phyloP scores from a whole-genome alignment of 2,113 vertebrate genomes.

The Nerophis lumbriciformis region DNA sequence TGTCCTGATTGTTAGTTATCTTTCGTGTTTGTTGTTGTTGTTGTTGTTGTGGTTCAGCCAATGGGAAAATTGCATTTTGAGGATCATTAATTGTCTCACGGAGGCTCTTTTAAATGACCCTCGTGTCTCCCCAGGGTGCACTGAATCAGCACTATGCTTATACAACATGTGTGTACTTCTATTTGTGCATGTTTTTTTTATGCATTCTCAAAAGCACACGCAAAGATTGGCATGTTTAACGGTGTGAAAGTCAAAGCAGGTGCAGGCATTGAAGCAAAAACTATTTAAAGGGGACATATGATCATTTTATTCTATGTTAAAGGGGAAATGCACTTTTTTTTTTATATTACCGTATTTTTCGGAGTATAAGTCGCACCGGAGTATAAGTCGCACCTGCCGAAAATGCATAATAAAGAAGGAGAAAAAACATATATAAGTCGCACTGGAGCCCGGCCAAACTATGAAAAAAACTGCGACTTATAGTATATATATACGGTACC shows the following conservation, averaged over 20 bases:
- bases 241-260: constrained; percentile 36
- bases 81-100: constrained; percentile 60
- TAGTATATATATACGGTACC: too few species aligned
- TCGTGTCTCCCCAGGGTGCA: constrained; percentile 1
- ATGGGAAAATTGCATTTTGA: constrained; percentile 58
- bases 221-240: constrained; percentile 43
- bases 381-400: too few species aligned
- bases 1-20: constrained; percentile 56
- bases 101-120: constrained; percentile 43
- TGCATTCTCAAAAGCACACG: constrained; percentile 32
- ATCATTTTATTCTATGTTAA: too few species aligned
- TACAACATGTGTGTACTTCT: constrained; percentile 9
- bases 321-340: too few species aligned
- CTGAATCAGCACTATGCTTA: constrained; percentile 18
- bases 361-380: too few species aligned
- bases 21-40: constrained; percentile 55
- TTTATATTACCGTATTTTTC: too few species aligned
- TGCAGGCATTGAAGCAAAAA: constrained; percentile 40
- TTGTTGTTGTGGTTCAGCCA: constrained; percentile 58
- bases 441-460: too few species aligned
- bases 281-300: neutral
- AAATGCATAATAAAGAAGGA: too few species aligned
- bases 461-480: too few species aligned
- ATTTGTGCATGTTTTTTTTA: constrained; percentile 30
- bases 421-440: too few species aligned